Percentiles rank a stretch among this genome's conserved stretches.
Conservation (phyloP, 2,113 vertebrate genomes). For the Elephas maximus region DNA sequence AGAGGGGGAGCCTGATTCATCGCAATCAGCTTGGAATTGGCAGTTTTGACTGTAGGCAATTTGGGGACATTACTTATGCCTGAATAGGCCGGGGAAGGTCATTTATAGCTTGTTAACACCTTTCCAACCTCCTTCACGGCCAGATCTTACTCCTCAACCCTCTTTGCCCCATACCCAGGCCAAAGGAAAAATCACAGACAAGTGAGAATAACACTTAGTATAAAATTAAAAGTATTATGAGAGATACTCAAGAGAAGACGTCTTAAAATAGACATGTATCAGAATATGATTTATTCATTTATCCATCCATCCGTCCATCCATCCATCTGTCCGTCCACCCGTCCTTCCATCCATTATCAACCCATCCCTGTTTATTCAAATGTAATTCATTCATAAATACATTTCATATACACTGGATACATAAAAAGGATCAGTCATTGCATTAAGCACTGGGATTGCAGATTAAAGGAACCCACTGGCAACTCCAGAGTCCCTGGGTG, state of each 20-base stretch:
- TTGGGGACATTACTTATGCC: conserved; percentile 96
- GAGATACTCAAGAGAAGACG: not conserved
- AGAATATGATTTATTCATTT: not conserved
- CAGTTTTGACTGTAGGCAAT: conserved; percentile 95
- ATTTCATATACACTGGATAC: not conserved
- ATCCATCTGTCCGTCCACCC: too few relatives aligned
- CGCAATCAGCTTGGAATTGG: conserved; percentile 98
- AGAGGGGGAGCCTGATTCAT: conserved; percentile 98
- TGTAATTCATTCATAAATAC: not conserved
- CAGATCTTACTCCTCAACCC: conserved; percentile 73
- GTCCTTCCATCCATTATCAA: too few relatives aligned
- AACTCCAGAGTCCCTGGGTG: not conserved
- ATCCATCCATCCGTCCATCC: not conserved
- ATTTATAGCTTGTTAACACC: conserved; percentile 97
- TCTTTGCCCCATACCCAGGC: not conserved
- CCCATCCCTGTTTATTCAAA: not conserved
- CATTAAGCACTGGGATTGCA: not conserved
- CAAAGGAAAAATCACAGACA: conserved; percentile 73
- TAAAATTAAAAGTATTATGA: conserved; percentile 27
- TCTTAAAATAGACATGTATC: not conserved
- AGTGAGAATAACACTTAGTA: conserved; percentile 38
- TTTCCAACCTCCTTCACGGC: conserved; percentile 92
- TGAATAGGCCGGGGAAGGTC: conserved; percentile 94
- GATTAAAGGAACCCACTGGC: not conserved
- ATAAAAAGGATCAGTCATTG: accelerated